phyloP scores from a whole-genome alignment of 2,888 invertebrate species.

The Tetheella fluctuosa region DNA sequence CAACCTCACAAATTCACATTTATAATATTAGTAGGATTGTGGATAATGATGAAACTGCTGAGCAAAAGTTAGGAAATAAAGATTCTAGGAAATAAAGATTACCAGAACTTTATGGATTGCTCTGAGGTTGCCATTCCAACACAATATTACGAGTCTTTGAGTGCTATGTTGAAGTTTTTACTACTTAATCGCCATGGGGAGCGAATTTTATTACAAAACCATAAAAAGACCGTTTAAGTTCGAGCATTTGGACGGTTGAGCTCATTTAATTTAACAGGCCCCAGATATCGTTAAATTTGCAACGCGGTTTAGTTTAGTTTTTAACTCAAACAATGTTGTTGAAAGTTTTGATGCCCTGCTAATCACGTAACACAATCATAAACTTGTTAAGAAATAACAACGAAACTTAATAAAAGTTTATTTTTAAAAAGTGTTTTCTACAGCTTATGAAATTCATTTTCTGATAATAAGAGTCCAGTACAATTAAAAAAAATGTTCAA shows the following conservation, averaged over 20 bases:
- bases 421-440: too few species aligned
- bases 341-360: not conserved
- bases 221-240: constrained; percentile 47
- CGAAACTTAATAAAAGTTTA: too few species aligned
- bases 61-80: not conserved
- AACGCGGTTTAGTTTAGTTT: constrained; percentile 40
- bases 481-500: too few species aligned
- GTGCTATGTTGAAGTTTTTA: constrained; percentile 50
- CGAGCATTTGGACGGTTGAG: constrained; percentile 34
- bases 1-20: too few species aligned
- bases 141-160: constrained; percentile 40
- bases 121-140: constrained; percentile 1
- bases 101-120: constrained; percentile 33
- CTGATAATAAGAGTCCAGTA: too few species aligned
- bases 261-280: constrained; percentile 50
- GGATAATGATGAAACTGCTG: not conserved
- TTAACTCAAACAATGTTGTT: not conserved
- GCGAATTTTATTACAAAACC: constrained; percentile 45
- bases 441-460: too few species aligned
- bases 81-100: too few species aligned
- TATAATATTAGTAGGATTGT: too few species aligned
- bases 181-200: constrained; percentile 44
- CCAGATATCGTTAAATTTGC: constrained; percentile 47
- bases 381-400: too few species aligned
- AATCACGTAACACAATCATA: not conserved